Base-by-base conservation (phyloP, 2,797 vertebrate genomes). In the Gallinago nigripennis region DNA sequence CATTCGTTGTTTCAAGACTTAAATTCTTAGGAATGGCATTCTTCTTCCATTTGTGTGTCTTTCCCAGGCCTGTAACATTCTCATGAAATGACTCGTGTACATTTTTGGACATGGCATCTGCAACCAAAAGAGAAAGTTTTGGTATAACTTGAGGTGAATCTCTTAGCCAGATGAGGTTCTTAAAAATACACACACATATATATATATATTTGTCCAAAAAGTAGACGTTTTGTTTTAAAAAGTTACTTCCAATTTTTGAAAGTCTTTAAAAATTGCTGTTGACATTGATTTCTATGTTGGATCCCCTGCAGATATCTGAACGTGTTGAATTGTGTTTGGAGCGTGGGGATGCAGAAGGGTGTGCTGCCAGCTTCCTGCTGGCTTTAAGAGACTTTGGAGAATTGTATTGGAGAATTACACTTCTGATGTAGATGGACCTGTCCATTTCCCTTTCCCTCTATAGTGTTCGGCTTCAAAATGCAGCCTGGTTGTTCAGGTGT, bases 271-370 rank as follows among this genome's bases (percentile, higher is more conserved):
- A 82, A 50, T 69, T 81, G 37, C 50, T 57, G n/a, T 60, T 33
- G 68, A 39, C 27, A 2, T 77, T 85, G 88, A 65, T 77, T 95
- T 92, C 37, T 2, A 0, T 85, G 68, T 82, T 30, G 61, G 30
- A 16, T 88, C 23, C 27, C 75, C 46, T 41, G 20, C 39, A 48
- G 75, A 82, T 71, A 70, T 66, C n/a, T 61, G 58, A 63, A n/a
- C 28, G 54, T 61, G 23, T 30, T 77, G 78, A 75, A 10, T 17
- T 79, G 30, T 61, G 16, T 66, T 90, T 76, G 65, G 56, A 80
- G 37, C 0, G 0, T 0, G 0, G 46, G 66, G 63, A 68, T 93
- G 70, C 1, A 4, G n/a, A n/a, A 53, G 39, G 11, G 11, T 58
- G 10, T 86, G 84, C 23, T 87, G 60, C 56, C 30, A 61, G 82